A percentile compares a stretch with the other conserved stretches of the same genome.
Evolutionary conservation across 2,797 vertebrate genomes (phyloP).

Genomic region (Sebastes diaconus): DNA sequence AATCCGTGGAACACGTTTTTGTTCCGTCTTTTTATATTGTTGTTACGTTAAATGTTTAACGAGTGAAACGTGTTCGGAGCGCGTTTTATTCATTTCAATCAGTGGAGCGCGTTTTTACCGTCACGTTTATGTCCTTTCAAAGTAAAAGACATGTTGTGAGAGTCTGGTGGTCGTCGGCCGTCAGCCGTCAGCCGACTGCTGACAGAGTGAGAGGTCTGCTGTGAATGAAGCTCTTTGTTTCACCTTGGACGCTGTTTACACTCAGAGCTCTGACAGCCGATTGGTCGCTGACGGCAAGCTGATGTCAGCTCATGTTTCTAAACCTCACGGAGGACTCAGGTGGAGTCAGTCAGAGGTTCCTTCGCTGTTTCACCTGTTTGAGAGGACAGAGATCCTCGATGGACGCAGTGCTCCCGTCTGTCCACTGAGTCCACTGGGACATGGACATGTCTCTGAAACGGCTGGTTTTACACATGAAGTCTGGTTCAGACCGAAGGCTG

Average conservation of each 20-base stretch:
- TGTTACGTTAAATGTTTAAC: too few relatives aligned
- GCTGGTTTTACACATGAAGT: background rate
- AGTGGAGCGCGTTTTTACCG: too few relatives aligned
- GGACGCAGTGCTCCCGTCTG: background rate
- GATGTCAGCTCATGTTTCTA: background rate
- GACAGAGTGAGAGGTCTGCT: background rate
- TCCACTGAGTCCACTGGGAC: too few relatives aligned
- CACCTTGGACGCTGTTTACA: background rate
- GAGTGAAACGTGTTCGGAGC: too few relatives aligned
- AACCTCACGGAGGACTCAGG: background rate
- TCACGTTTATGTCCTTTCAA: background rate
- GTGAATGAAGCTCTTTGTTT: background rate
- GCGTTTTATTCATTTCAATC: too few relatives aligned
- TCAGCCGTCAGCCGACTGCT: background rate
- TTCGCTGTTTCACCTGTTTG: background rate
- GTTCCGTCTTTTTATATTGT: too few relatives aligned
- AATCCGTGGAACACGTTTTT: too few relatives aligned
- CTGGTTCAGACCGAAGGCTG: background rate
- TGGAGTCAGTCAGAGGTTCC: background rate
- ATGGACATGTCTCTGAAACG: background rate
- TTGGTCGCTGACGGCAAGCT: background rate
- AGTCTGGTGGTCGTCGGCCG: too few relatives aligned
- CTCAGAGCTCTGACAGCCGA: background rate
- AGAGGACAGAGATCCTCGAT: background rate
- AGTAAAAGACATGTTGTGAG: background rate